phyloP scores from a whole-genome alignment of 2,797 vertebrate genomes.

The Jordanella pulchra region DNA sequence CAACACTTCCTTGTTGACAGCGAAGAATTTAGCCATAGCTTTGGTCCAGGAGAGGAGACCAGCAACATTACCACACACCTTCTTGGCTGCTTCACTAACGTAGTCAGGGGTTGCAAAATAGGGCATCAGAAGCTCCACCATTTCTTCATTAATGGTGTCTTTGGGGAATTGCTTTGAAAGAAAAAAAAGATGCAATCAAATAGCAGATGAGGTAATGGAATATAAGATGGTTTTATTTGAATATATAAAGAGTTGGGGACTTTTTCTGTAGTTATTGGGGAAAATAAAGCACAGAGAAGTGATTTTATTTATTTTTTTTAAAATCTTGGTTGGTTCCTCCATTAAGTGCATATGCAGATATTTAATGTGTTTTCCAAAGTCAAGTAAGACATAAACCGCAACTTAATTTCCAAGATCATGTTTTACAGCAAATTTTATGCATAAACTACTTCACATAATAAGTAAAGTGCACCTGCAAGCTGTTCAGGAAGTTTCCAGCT shows the following conservation, averaged over 20 bases:
- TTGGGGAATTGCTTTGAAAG: conserved; percentile 91
- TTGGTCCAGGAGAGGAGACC: conserved; percentile 98
- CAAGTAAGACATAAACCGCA: not conserved
- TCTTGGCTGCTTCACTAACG: conserved; percentile 93
- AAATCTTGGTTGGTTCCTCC: not conserved
- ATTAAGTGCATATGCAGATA: not conserved
- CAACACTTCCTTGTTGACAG: conserved; percentile 96
- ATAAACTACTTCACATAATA: not conserved
- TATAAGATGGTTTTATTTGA: not conserved
- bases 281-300: not conserved
- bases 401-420: not conserved
- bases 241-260: not conserved
- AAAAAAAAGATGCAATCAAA: conserved; percentile 5
- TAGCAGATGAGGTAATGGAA: not conserved
- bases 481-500: conserved; percentile 93
- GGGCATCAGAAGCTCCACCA: conserved; percentile 90
- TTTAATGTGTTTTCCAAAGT: not conserved
- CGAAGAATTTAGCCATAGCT: conserved; percentile 94
- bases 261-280: conserved; percentile 3
- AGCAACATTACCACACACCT: conserved; percentile 94
- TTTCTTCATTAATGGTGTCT: conserved; percentile 93
- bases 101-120: conserved; percentile 96
- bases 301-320: not conserved
- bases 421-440: not conserved
- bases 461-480: conserved; percentile 67